Evolutionary conservation across 2,797 vertebrate species (phyloP).

Genomic region (Darevskia mixta): DNA sequence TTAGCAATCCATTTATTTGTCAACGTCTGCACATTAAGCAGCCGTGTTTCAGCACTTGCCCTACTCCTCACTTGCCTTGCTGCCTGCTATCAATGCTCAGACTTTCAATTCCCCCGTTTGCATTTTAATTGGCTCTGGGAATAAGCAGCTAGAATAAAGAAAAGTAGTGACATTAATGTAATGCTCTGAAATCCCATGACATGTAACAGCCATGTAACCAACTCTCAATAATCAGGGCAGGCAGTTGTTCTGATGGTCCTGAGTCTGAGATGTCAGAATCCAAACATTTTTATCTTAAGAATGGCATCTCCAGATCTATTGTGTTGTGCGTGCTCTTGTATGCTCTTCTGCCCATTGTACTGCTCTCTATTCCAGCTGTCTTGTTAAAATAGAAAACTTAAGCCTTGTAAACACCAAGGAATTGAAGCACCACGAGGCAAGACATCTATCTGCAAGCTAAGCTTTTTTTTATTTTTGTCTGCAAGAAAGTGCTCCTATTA

Average conservation of each 20-base stretch:
- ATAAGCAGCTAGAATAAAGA: slow-evolving; percentile 71
- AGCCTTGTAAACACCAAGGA: slow-evolving; percentile 29
- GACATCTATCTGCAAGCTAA: slow-evolving; percentile 9
- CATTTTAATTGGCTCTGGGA: slow-evolving; percentile 82
- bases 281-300: slow-evolving; percentile 24
- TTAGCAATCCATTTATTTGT: slow-evolving; percentile 92
- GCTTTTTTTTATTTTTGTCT: slow-evolving; percentile 3
- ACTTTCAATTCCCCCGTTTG: slow-evolving; percentile 75
- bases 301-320: slow-evolving; percentile 43
- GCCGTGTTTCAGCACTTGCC: slow-evolving; percentile 82
- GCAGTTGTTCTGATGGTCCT: slow-evolving; percentile 41
- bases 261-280: slow-evolving; percentile 39
- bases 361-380: slow-evolving; percentile 35
- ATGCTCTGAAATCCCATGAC: slow-evolving; percentile 57
- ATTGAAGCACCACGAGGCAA: background rate
- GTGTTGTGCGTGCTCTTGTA: background rate
- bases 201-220: slow-evolving; percentile 49
- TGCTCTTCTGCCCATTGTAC: slow-evolving; percentile 42
- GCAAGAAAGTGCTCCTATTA: background rate
- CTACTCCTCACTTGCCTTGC: slow-evolving; percentile 81
- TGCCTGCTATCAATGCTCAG: slow-evolving; percentile 75
- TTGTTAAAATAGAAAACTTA: slow-evolving; percentile 44
- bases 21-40: slow-evolving; percentile 87
- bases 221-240: slow-evolving; percentile 30
- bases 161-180: slow-evolving; percentile 70